Percentiles rank a stretch among this genome's conserved stretches.
These are phyloP conservation scores for Nesometra sesokonis DNA, from an alignment of 35 echinoderm and acorn worm genomes.

Conservation along the genomic window DNA sequence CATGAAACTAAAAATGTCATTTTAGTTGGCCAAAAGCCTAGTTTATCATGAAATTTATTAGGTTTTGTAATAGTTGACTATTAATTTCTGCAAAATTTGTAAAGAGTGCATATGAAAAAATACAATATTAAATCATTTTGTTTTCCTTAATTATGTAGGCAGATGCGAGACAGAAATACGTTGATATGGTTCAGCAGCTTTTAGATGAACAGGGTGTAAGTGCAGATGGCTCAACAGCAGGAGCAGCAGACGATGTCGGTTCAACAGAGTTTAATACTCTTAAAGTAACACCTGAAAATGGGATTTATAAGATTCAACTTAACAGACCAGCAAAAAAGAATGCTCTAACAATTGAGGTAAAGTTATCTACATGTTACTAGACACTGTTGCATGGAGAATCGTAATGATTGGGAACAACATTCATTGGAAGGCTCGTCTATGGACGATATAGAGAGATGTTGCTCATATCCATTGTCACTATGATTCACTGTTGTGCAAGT, in stretches of 20 bases:
- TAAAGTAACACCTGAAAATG: conserved; percentile 15
- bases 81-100: no score
- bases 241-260: not conserved
- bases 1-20: no score
- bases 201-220: conserved; percentile 28
- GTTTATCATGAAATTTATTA: no score
- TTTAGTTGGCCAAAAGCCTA: no score
- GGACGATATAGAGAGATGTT: no score
- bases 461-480: no score
- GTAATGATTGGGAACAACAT: no score
- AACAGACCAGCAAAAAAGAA: conserved; percentile 80
- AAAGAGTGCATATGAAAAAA: no score
- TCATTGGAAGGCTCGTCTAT: no score
- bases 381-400: no score
- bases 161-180: conserved; percentile 62
- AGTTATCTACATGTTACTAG: not conserved
- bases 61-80: no score
- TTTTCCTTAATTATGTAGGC: conserved; percentile 23
- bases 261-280: conserved; percentile 19
- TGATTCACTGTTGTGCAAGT: no score
- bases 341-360: conserved; percentile 48
- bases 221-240: conserved; percentile 3
- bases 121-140: not conserved
- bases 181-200: conserved; percentile 55
- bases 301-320: conserved; percentile 55